Conservation (phyloP, 2,888 invertebrate genomes). For the Petrolisthes manimaculis region DNA sequence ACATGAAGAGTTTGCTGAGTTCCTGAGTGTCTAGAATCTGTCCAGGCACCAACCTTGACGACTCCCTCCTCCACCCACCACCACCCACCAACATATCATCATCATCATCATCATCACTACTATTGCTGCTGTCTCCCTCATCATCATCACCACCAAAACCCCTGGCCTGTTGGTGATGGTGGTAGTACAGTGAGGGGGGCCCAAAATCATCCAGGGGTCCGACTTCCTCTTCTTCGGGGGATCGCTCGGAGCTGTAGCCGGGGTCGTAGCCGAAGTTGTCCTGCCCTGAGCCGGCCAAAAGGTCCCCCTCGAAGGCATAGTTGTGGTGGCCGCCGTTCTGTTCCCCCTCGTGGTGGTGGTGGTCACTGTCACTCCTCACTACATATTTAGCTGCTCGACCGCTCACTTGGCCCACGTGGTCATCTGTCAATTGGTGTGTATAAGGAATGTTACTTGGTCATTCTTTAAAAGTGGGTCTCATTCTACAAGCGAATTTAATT, state of each 20-base stretch:
- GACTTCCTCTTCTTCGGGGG: conserved; percentile 58
- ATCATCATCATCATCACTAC: not conserved
- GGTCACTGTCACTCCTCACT: conserved; percentile 16
- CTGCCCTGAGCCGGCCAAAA: conserved; percentile 10
- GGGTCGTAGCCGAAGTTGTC: conserved; percentile 56
- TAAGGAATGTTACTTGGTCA: too few relatives aligned
- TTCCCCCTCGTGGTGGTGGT: not conserved
- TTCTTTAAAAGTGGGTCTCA: too few relatives aligned
- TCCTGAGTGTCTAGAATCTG: conserved; percentile 44
- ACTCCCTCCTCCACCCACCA: not conserved
- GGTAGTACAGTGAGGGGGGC: conserved; percentile 19
- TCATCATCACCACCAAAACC: not conserved
- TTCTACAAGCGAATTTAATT: too few relatives aligned
- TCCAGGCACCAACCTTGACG: conserved; percentile 30
- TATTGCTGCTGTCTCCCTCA: not conserved
- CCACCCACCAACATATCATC: not conserved
- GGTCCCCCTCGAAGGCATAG: conserved; percentile 48
- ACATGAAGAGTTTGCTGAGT: conserved; percentile 57
- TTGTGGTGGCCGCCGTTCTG: conserved; percentile 32
- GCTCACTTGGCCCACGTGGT: conserved; percentile 23
- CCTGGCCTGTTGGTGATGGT: conserved; percentile 1
- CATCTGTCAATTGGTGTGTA: not conserved
- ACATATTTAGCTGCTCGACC: conserved; percentile 47
- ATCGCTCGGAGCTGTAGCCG: conserved; percentile 62
- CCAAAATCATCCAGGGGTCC: conserved; percentile 27